Conservation (phyloP, 2,888 invertebrate species). For the Cylindroiulus punctatus region DNA sequence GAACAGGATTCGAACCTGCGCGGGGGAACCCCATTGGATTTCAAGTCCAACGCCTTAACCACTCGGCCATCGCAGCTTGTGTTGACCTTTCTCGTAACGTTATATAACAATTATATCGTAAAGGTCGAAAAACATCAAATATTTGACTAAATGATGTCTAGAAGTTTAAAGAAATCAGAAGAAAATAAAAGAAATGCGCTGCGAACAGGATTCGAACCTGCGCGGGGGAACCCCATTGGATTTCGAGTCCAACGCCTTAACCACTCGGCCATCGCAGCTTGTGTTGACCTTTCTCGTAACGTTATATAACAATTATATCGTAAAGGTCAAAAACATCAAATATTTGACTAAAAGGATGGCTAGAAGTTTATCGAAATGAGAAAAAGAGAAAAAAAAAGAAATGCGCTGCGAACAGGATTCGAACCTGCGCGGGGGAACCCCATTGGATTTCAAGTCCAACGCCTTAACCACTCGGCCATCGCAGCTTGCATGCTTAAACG, state of each 20-base stretch:
- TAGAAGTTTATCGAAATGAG: too few relatives aligned
- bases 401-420: conserved; percentile 64
- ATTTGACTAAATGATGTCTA: too few relatives aligned
- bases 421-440: conserved; percentile 65
- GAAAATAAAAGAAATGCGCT: conserved; percentile 61
- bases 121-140: too few relatives aligned
- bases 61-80: conserved; percentile 63
- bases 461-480: conserved; percentile 65
- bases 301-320: background rate
- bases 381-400: conserved; percentile 59
- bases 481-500: too few relatives aligned
- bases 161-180: too few relatives aligned
- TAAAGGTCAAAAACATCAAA: too few relatives aligned
- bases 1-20: conserved; percentile 65
- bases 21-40: conserved; percentile 64
- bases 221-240: conserved; percentile 64
- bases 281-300: background rate
- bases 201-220: conserved; percentile 65
- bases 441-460: conserved; percentile 65
- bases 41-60: conserved; percentile 65
- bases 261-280: conserved; percentile 64
- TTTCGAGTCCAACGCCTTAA: conserved; percentile 65
- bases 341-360: too few relatives aligned
- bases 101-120: background rate
- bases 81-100: background rate